Evolutionary conservation across 2,888 invertebrate species (phyloP).

Genomic region (Leucania comma): DNA sequence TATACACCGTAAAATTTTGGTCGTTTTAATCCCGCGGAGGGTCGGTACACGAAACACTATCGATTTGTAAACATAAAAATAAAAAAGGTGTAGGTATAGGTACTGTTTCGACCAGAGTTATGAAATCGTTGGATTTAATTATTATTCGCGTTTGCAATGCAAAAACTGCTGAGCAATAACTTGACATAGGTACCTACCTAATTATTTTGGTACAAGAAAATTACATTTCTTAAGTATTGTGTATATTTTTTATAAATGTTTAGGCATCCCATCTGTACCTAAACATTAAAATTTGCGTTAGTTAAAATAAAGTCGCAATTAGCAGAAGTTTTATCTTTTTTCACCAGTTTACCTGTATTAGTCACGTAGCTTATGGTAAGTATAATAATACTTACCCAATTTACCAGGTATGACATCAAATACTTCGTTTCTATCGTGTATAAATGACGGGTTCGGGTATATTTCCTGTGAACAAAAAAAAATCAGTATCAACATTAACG

Average conservation of each 20-base stretch:
- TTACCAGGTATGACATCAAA: slow-evolving; percentile 97
- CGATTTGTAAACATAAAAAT: no score
- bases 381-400: slow-evolving; percentile 93
- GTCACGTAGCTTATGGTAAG: background rate
- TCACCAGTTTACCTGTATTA: background rate
- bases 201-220: no score
- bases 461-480: slow-evolving; percentile 92
- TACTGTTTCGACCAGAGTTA: background rate
- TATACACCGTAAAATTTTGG: no score
- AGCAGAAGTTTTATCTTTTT: slow-evolving; percentile 1
- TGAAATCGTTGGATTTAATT: background rate
- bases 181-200: background rate
- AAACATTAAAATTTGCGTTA: background rate
- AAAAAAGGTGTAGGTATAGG: fast-evolving
- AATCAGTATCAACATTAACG: background rate
- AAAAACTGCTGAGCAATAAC: background rate
- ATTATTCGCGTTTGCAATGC: background rate
- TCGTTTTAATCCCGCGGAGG: no score
- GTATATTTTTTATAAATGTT: background rate
- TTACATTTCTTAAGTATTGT: background rate
- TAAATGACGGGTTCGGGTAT: slow-evolving; percentile 94
- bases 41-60: no score
- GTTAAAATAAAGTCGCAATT: slow-evolving; percentile 16
- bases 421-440: slow-evolving; percentile 94
- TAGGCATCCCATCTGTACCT: background rate